phyloP scores from a whole-genome alignment of 2,888 invertebrate genomes.

The Drosophila silvestris region DNA sequence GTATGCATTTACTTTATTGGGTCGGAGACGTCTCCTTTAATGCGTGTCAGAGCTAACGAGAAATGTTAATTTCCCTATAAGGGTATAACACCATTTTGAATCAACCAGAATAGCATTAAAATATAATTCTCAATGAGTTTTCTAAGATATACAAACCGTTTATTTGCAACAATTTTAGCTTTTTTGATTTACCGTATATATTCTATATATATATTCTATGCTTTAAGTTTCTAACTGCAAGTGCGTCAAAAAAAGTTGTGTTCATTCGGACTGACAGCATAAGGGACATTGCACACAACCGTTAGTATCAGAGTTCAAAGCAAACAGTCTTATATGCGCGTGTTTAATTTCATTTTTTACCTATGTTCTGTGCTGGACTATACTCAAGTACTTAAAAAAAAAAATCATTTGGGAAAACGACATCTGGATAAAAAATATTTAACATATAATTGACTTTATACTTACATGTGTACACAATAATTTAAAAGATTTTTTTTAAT shows the following conservation, averaged over 20 bases:
- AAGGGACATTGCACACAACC: not conserved
- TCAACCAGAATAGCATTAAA: not conserved
- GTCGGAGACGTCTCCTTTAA: not conserved
- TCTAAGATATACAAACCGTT: not conserved
- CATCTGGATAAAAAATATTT: not conserved
- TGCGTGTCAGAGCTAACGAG: not conserved
- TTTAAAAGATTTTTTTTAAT: not conserved
- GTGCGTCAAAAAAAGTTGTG: not conserved
- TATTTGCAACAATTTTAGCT: not conserved
- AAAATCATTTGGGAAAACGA: not conserved
- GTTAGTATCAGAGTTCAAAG: not conserved
- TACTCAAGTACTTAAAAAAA: not conserved
- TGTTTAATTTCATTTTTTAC: not conserved
- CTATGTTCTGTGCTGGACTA: not conserved
- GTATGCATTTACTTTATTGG: not conserved
- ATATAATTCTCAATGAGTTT: not conserved
- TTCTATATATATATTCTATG: not conserved
- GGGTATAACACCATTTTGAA: not conserved
- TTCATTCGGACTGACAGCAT: not conserved
- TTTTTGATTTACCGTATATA: not conserved
- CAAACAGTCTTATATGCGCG: not conserved
- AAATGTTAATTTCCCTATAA: not conserved
- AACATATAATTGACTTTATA: not conserved
- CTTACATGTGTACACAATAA: not conserved
- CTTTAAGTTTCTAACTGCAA: not conserved